Base-by-base conservation (phyloP, 2,113 vertebrate species). In the Chaetura pelagica region DNA sequence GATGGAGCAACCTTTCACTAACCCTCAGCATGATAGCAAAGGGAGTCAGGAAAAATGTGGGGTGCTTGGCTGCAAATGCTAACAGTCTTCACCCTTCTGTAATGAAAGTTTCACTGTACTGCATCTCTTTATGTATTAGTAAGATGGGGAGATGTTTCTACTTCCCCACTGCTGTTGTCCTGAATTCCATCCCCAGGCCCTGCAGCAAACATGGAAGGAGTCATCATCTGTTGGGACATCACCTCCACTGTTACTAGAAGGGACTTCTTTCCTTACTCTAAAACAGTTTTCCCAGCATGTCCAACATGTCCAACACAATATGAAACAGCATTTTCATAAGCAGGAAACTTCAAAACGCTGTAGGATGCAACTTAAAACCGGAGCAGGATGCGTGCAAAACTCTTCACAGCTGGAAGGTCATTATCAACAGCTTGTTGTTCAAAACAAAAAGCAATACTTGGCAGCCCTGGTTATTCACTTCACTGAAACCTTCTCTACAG, bases 91-190 rank as follows among this genome's bases (percentile, higher is more conserved):
- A 42, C 15, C 13, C 12, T 38, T 51, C 51, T 87, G 26, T 26
- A 34, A 34, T 34, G 11, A 18, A 69, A 51, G 19, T 61, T 74
- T 62, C 12, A 13, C 38, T 38, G 17, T 26, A 12, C 13, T 16
- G 52, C 7, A 0, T 11, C n/a, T 91, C 29, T 78, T n/a, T 40
- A 23, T 2, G 1, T 51, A 4, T 61, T 32, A 14, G 9, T 7
- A 16, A n/a, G 5, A 6, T 35, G 29, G 22, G 24, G 15, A 72
- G 18, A 61, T 61, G 34, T 22, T 93, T 87, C 54, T 73, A 4
- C 15, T 74, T 59, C 26, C n/a, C 12, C 1, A 0, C 18, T 59
- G 19, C 29, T 75, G 0, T 74, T 30, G 27, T 15, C 34, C 63
- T 21, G 29, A 68, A 76, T 73, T 15, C 32, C 21, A 27, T 40